Evolutionary conservation across 2,888 invertebrate species (phyloP), one percentile per base, ranked within the genome.

Genomic region (Trichogramma dendrolimi): DNA sequence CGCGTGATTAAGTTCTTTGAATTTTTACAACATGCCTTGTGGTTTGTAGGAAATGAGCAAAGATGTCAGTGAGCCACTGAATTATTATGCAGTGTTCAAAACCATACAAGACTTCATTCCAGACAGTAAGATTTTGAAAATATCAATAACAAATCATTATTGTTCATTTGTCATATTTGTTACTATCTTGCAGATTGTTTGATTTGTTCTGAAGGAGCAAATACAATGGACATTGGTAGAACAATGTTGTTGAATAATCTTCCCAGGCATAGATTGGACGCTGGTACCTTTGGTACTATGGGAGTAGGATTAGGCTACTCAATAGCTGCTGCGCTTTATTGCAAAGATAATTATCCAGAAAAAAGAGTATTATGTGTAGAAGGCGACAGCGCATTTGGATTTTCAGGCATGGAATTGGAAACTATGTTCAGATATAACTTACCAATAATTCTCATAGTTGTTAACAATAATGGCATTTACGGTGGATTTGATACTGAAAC

Each of bases 221-320:
- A 97, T 79, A 98, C 97, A 0, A 98, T 98, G 98, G 97, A 98
- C 76, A 97, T 97, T 74, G 96, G 97, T 0, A 84, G 97, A 52
- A 88, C 94, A 0, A 86, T 96, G 80, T 80, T 97, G 46, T 81
- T 88, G n/a, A 95, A 96, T 77, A 85, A 85, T 69, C 81, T 87
- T 67, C 93, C 96, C 0, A 82, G 95, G 50, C 95, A 94, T 75
- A 85, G 96, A 63, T 83, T 97, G 4, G 97, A 97, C 79, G 97
- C 97, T 5, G 97, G 96, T 60, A 94, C 96, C 4, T 97, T 96
- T 79, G 97, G 96, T 11, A 96, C 96, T 1, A 96, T 96, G 96
- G 96, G 96, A 47, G 94, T 96, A 27, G 96, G 96, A 1, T 86
- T 90, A 0, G 96, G 95, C 0, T 96, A 92, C 79, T 94, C 92